A percentile compares a stretch with the other conserved stretches of the same genome.
These are phyloP conservation scores for Synanthedon formicaeformis DNA, from an alignment of 2,888 invertebrate species.

Conservation along the genomic window DNA sequence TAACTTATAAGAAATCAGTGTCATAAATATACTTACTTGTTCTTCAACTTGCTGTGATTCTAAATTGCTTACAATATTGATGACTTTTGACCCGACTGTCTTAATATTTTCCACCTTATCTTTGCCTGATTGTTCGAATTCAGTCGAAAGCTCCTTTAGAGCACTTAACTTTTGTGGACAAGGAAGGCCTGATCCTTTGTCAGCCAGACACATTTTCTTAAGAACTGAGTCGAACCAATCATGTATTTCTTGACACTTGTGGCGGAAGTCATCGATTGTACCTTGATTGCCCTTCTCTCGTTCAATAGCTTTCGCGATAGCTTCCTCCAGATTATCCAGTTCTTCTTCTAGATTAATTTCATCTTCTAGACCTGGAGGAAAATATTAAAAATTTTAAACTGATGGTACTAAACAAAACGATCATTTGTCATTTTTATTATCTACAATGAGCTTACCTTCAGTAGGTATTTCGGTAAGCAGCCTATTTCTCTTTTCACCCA, in stretches of 20 bases:
- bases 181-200: slow-evolving; percentile 85
- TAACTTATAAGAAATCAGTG: not conserved
- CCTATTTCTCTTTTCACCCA: slow-evolving; percentile 82
- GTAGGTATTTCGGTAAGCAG: slow-evolving; percentile 79
- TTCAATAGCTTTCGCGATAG: slow-evolving; percentile 77
- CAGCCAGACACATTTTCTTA: slow-evolving; percentile 84
- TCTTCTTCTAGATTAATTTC: slow-evolving; percentile 79
- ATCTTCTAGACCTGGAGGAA: slow-evolving; percentile 67
- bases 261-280: slow-evolving; percentile 82
- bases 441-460: slow-evolving; percentile 52
- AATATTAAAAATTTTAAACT: not conserved
- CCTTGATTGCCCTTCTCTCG: slow-evolving; percentile 82
- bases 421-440: not conserved
- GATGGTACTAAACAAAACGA: not conserved
- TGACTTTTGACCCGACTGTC: slow-evolving; percentile 76
- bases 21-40: slow-evolving; percentile 58
- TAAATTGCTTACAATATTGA: slow-evolving; percentile 85
- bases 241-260: slow-evolving; percentile 79
- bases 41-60: slow-evolving; percentile 93
- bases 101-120: slow-evolving; percentile 79
- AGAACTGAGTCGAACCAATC: slow-evolving; percentile 85
- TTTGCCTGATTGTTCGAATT: slow-evolving; percentile 81
- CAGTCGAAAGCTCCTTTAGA: slow-evolving; percentile 77
- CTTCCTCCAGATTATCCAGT: slow-evolving; percentile 77
- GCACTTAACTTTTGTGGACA: slow-evolving; percentile 84